These are phyloP conservation scores for Tetragonula carbonaria DNA, from an alignment of 2,888 invertebrate species.

Conservation along the genomic window DNA sequence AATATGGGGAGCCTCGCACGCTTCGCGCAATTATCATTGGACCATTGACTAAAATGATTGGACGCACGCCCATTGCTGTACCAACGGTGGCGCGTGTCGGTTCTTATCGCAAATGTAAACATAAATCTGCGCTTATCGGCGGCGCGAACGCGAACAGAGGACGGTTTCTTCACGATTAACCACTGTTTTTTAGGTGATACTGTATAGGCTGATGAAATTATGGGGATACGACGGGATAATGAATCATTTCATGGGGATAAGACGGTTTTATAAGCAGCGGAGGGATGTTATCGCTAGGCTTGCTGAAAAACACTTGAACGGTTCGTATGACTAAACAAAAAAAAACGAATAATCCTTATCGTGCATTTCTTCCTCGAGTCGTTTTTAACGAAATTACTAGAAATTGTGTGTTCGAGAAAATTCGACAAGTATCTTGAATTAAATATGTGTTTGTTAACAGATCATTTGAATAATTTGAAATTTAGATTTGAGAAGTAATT, in stretches of 20 bases:
- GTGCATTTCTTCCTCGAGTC: no score
- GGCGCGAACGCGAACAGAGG: background rate
- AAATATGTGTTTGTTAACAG: background rate
- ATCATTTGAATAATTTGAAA: background rate
- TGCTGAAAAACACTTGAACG: slow-evolving; percentile 86
- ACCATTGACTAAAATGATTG: no score
- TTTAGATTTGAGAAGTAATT: background rate
- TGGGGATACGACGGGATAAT: slow-evolving; percentile 88
- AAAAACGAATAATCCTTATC: background rate
- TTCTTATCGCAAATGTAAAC: slow-evolving; percentile 45
- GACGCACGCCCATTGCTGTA: slow-evolving; percentile 4
- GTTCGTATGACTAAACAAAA: slow-evolving; percentile 75
- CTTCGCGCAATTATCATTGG: slow-evolving; percentile 41
- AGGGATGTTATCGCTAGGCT: slow-evolving; percentile 87
- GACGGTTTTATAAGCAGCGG: slow-evolving; percentile 87
- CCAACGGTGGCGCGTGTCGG: slow-evolving; percentile 77
- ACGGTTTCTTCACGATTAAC: background rate
- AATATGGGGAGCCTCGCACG: slow-evolving; percentile 31
- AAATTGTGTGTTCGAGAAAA: background rate
- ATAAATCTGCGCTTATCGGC: slow-evolving; percentile 45
- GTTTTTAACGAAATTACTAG: background rate
- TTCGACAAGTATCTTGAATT: background rate
- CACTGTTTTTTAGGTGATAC: slow-evolving; percentile 84
- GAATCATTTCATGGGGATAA: slow-evolving; percentile 86
- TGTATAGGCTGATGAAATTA: slow-evolving; percentile 85